Evolutionary conservation across 2,888 invertebrate species (phyloP).

Genomic region (Axea sp.): DNA sequence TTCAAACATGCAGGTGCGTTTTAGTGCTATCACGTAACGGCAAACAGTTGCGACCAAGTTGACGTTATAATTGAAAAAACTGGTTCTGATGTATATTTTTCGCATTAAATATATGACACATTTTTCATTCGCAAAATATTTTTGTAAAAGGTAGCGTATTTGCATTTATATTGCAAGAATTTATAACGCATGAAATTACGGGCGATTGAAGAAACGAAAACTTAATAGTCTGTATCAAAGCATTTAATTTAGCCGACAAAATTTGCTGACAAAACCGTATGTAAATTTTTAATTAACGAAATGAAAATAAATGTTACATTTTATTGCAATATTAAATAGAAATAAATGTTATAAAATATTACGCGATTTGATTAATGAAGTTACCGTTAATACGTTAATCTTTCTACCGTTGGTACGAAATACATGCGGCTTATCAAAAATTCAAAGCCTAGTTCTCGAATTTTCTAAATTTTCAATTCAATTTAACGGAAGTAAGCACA

Average conservation of each 20-base stretch:
- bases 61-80: constrained; percentile 53
- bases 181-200: constrained; percentile 22
- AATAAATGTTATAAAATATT: constrained; percentile 13
- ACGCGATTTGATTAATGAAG: constrained; percentile 16
- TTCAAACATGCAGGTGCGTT: constrained; percentile 48
- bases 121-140: constrained; percentile 28
- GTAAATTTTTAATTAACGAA: constrained; percentile 36
- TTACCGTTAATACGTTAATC: no score
- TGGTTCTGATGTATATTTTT: constrained; percentile 48
- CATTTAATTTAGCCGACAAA: constrained; percentile 11
- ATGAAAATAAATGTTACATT: constrained; percentile 4
- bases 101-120: constrained; percentile 47
- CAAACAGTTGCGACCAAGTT: constrained; percentile 36
- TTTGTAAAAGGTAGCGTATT: constrained; percentile 23
- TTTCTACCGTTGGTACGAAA: constrained; percentile 2
- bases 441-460: constrained; percentile 17
- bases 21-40: constrained; percentile 45
- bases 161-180: constrained; percentile 55
- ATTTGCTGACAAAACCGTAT: constrained; percentile 15
- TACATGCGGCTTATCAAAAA: constrained; percentile 24
- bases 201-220: constrained; percentile 36
- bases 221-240: constrained; percentile 20
- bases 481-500: constrained; percentile 21
- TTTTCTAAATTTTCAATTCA: constrained; percentile 34
- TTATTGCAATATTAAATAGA: constrained; percentile 2